phyloP scores from a whole-genome alignment of 1,140 invertebrate genomes.

The Drosophila lacteicornis region DNA sequence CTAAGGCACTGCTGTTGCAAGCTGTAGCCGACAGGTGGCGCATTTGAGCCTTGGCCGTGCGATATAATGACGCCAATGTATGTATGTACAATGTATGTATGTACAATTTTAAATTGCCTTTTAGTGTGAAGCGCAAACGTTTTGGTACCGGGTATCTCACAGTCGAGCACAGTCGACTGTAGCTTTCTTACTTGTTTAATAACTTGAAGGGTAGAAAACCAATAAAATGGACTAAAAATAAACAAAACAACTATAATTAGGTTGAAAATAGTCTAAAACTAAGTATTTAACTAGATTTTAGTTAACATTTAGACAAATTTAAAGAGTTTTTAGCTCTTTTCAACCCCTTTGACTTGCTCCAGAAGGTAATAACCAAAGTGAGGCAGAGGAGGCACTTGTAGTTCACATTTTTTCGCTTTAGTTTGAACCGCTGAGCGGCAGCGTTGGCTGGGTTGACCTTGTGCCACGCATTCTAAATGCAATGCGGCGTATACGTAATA shows the following conservation, averaged over 20 bases:
- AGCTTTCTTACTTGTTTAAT: too few relatives aligned
- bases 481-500: slow-evolving; percentile 71
- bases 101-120: too few relatives aligned
- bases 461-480: slow-evolving; percentile 79
- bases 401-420: slow-evolving; percentile 48
- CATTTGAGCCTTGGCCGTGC: too few relatives aligned
- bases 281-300: background rate
- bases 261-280: too few relatives aligned
- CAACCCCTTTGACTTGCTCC: background rate
- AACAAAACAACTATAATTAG: too few relatives aligned
- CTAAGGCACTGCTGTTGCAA: too few relatives aligned
- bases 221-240: background rate
- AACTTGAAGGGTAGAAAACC: background rate
- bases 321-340: background rate
- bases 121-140: too few relatives aligned
- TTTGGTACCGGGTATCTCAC: too few relatives aligned
- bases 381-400: slow-evolving; percentile 1
- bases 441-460: slow-evolving; percentile 68
- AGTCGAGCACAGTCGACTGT: too few relatives aligned
- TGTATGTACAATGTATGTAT: too few relatives aligned
- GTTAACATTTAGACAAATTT: background rate
- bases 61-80: too few relatives aligned
- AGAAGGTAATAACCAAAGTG: slow-evolving; percentile 14
- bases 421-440: slow-evolving; percentile 35
- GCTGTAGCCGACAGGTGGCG: too few relatives aligned